Evolutionary conservation across 2,113 vertebrate genomes (phyloP).

Genomic region (Colinus virginianus): DNA sequence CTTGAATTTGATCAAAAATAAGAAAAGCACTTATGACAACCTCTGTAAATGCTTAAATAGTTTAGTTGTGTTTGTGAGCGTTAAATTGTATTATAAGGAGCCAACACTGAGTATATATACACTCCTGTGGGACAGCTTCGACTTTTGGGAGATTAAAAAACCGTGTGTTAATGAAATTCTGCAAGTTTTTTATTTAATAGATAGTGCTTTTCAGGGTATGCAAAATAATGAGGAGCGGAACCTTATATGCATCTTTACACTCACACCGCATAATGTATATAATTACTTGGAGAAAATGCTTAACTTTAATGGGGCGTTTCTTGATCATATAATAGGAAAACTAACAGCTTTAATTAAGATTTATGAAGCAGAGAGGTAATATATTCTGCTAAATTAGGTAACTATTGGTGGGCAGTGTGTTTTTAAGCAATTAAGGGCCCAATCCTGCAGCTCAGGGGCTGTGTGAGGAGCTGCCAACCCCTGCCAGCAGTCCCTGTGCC

Average conservation of each 20-base stretch:
- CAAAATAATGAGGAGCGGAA: slow-evolving; percentile 76
- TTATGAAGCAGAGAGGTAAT: slow-evolving; percentile 90
- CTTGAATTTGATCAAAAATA: slow-evolving; percentile 87
- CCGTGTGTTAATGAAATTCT: slow-evolving; percentile 90
- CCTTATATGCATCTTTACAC: slow-evolving; percentile 59
- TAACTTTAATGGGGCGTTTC: slow-evolving; percentile 86
- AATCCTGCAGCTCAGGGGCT: slow-evolving; percentile 27
- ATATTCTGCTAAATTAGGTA: slow-evolving; percentile 88
- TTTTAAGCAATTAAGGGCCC: slow-evolving; percentile 76
- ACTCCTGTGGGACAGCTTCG: slow-evolving; percentile 81
- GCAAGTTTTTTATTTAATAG: slow-evolving; percentile 86
- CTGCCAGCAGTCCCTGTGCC: neutral
- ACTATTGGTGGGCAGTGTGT: slow-evolving; percentile 81
- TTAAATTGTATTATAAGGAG: slow-evolving; percentile 95
- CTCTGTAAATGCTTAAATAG: slow-evolving; percentile 94
- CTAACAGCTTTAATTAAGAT: slow-evolving; percentile 95
- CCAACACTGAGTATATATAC: slow-evolving; percentile 75
- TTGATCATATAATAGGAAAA: slow-evolving; percentile 84
- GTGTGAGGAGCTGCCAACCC: neutral
- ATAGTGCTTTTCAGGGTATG: slow-evolving; percentile 78
- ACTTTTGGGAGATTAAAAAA: slow-evolving; percentile 87
- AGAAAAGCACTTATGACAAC: slow-evolving; percentile 87
- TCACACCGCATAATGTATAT: slow-evolving; percentile 71
- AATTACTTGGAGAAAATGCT: slow-evolving; percentile 84
- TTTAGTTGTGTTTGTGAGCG: slow-evolving; percentile 85